A percentile compares a stretch with the other conserved stretches of the same genome.
Evolutionary conservation across 2,113 vertebrate species (phyloP).

Genomic region (Anas platyrhynchos): DNA sequence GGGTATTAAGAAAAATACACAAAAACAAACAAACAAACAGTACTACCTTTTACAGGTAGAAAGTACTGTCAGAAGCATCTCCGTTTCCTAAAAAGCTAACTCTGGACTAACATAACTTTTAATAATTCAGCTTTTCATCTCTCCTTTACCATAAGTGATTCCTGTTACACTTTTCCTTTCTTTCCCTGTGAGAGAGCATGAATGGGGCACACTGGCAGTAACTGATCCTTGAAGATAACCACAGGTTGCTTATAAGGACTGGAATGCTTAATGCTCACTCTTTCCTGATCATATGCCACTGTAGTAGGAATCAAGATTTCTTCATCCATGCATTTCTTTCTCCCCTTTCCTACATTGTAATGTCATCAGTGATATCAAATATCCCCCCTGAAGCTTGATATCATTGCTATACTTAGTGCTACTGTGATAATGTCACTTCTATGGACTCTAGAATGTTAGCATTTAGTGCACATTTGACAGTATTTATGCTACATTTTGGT

Average conservation of each 20-base stretch:
- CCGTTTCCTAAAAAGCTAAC: neutral
- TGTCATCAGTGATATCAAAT: neutral
- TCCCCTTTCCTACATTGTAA: neutral
- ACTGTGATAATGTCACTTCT: neutral
- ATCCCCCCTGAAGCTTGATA: neutral
- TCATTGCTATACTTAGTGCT: neutral
- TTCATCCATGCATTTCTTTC: neutral
- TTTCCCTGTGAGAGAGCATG: neutral
- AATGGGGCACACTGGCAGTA: neutral
- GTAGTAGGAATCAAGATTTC: neutral
- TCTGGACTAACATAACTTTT: neutral
- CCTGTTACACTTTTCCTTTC: neutral
- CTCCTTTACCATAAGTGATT: neutral
- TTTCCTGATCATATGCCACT: neutral
- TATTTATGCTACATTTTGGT: neutral
- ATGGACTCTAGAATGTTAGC: neutral
- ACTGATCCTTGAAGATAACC: neutral
- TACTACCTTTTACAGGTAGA: neutral
- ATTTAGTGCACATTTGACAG: neutral
- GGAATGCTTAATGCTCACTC: neutral
- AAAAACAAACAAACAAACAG: too few relatives aligned
- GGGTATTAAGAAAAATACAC: too few relatives aligned
- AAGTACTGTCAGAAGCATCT: neutral
- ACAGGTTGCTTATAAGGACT: neutral
- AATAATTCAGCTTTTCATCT: neutral